Evolutionary conservation across 2,888 invertebrate species (phyloP), one percentile per base, ranked within the genome.

Genomic region (Incurvaria masculella): DNA sequence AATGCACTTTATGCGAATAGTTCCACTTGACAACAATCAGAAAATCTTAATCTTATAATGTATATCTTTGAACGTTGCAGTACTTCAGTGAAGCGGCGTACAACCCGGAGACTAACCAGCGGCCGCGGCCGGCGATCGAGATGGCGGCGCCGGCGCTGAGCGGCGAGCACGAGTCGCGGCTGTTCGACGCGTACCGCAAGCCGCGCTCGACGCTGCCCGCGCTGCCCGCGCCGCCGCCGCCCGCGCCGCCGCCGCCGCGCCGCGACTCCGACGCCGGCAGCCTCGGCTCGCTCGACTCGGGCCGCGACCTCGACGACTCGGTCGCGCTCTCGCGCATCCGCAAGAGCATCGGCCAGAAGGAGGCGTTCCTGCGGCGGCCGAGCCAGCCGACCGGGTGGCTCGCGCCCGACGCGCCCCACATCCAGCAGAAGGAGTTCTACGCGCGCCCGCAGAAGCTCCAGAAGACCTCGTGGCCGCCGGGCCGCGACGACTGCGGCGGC

Each of bases 31-130:
- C n/a, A n/a, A n/a, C n/a, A n/a, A n/a, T n/a, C n/a, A n/a, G n/a
- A n/a, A n/a, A n/a, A n/a, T n/a, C n/a, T n/a, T n/a, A 19, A 17
- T 43, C 51, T 21, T 45, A 26, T 45, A 8, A 41, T 20, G 33
- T 33, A 14, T 33, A n/a, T 33, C 8, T 11, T 26, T 10, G 46
- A 26, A 33, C 41, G 48, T 69, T 71, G 16, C 73, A 94, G 93
- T 93, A 91, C 74, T 94, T 92, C 71, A 88, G 92, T 57, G 90
- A 91, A 66, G 91, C 92, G 54, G 94, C 94, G 19, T 91, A 94
- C 68, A 91, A 93, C 65, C 92, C 94, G 42, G 89, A 91, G 69
- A 87, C 91, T 56, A 92, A 92, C 72, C 89, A 88, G 65, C 80
- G 85, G 51, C 79, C 80, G 38, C 68, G 70, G 18, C 53, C 70